Percentiles rank a stretch among this genome's conserved stretches.
phyloP scores from a whole-genome alignment of 1,140 invertebrate genomes.

The Bombus impatiens region DNA sequence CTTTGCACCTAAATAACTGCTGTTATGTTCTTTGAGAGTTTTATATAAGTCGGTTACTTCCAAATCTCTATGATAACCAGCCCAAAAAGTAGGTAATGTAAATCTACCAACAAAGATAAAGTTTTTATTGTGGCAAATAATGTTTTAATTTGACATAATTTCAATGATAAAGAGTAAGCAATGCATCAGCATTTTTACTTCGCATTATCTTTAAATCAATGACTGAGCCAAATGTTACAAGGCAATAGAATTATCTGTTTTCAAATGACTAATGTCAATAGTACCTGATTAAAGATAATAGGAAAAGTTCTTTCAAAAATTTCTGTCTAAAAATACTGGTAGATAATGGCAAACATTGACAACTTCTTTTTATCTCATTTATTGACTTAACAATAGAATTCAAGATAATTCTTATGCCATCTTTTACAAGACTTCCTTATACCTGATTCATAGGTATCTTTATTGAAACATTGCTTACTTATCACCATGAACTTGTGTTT shows the following conservation, averaged over 20 bases:
- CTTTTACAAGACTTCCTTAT: neutral
- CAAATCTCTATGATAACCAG: conserved; percentile 87
- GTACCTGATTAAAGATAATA: conserved; percentile 20
- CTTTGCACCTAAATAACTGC: conserved; percentile 80
- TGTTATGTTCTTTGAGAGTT: conserved; percentile 85
- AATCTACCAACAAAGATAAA: conserved; percentile 81
- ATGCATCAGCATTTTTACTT: neutral
- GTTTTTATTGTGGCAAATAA: neutral
- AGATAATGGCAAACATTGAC: conserved; percentile 11
- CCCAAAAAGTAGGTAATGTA: conserved; percentile 86
- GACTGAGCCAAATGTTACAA: neutral
- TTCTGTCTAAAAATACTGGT: neutral
- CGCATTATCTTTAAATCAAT: conserved; percentile 20
- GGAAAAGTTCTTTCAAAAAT: neutral
- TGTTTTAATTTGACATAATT: neutral
- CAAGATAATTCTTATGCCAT: conserved; percentile 20
- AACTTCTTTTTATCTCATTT: neutral
- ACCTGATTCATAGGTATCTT: conserved; percentile 1
- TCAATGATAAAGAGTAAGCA: neutral
- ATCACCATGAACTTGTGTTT: conserved; percentile 4
- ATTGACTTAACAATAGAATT: neutral
- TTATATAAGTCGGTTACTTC: conserved; percentile 87
- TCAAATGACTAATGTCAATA: conserved; percentile 11
- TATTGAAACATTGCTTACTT: neutral
- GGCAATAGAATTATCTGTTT: neutral